A percentile compares a stretch with the other conserved stretches of the same genome.
Conservation (phyloP, 1,140 invertebrate genomes). For the Sarcophaga bullata region DNA sequence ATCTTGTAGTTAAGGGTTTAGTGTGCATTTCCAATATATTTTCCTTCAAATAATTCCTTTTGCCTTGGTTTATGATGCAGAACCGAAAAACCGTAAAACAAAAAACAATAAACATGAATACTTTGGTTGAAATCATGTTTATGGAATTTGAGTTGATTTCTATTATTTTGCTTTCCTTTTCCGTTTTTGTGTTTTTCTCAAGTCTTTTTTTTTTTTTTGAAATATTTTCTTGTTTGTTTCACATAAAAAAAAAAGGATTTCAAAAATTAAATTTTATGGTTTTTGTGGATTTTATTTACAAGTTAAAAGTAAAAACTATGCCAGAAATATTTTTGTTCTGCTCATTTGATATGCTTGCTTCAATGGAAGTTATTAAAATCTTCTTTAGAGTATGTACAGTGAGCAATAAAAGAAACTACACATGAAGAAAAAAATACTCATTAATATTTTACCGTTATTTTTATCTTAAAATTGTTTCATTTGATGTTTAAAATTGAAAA, state of each 20-base stretch:
- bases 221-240: no score
- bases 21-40: no score
- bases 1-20: no score
- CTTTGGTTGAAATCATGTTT: not conserved
- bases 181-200: no score
- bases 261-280: constrained; percentile 19
- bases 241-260: not conserved
- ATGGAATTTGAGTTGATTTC: not conserved
- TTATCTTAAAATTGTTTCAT: no score
- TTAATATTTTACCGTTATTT: no score
- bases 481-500: no score
- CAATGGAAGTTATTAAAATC: not conserved
- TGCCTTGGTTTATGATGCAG: no score
- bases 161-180: not conserved
- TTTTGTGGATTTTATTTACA: constrained; percentile 1
- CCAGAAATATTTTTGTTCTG: not conserved
- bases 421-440: no score
- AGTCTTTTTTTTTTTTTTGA: no score
- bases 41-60: no score
- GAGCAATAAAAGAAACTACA: no score
- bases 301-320: not conserved
- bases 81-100: not conserved
- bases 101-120: not conserved
- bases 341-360: not conserved
- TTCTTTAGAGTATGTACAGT: not conserved